Percentiles rank a stretch among this genome's conserved stretches.
Evolutionary conservation across 1,140 invertebrate species (phyloP).

Genomic region (Galleria mellonella): DNA sequence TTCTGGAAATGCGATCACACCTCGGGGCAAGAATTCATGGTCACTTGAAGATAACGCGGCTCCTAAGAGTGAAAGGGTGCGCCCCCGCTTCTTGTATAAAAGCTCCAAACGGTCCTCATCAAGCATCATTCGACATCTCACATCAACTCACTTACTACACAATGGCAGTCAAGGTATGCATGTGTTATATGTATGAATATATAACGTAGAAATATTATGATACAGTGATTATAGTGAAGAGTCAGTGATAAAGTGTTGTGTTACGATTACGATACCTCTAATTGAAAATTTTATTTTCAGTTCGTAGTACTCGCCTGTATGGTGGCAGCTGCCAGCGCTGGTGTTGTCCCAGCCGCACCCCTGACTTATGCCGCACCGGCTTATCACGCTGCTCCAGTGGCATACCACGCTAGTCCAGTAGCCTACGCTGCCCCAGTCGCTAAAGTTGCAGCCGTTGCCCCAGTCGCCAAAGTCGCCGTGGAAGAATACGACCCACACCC

Average conservation of each 20-base stretch:
- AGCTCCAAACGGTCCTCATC: constrained; percentile 41
- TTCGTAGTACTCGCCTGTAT: constrained; percentile 35
- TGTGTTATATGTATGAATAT: not conserved
- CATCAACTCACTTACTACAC: constrained; percentile 32
- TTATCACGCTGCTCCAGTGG: constrained; percentile 6
- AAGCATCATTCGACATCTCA: constrained; percentile 52
- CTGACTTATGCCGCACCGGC: constrained; percentile 7
- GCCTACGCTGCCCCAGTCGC: constrained; percentile 11
- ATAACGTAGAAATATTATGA: not conserved
- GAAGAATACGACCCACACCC: constrained; percentile 65
- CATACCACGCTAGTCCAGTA: constrained; percentile 4
- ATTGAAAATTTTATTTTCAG: constrained; percentile 22
- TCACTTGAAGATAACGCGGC: constrained; percentile 23
- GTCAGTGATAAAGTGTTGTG: not conserved
- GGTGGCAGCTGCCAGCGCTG: constrained; percentile 24
- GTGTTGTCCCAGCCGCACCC: constrained; percentile 7
- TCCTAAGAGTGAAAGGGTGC: constrained; percentile 59
- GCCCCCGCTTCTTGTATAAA: constrained; percentile 49
- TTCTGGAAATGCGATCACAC: constrained; percentile 21
- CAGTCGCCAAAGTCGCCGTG: constrained; percentile 14
- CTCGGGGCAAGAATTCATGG: constrained; percentile 45
- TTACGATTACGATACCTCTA: not conserved
- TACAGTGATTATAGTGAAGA: not conserved
- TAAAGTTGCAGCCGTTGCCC: constrained; percentile 16
- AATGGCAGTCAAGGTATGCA: constrained; percentile 62